Evolutionary conservation across 2,113 vertebrate genomes (phyloP), one percentile per base, ranked within the genome.

Genomic region (Chroicocephalus ridibundus): DNA sequence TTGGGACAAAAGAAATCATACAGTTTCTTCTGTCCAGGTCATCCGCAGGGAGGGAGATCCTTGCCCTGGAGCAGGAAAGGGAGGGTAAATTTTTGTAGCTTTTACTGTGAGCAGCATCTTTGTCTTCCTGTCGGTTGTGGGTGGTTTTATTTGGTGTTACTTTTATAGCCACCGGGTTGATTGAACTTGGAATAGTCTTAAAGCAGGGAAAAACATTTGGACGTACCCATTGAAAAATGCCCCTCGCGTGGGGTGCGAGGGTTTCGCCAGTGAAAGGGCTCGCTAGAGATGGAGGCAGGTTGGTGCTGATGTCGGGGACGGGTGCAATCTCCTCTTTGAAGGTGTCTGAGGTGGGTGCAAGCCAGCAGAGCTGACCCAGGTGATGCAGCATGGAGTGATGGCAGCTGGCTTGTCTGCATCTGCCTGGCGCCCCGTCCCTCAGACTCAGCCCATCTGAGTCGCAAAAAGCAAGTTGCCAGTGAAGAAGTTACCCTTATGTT

Each of bases 361-460:
- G 34, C 68, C 85, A 62, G 40, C 65, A 86, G 52, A 82, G 21
- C 57, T 90, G 61, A 54, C 7, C 51, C 2, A 0, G 32, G 19
- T 5, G 13, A 9, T 0, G 0, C 1, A 10, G 18, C 4, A 1
- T 69, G 65, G 52, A 36, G 18, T 42, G 70, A 47, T 15, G 58
- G 88, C 42, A 81, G 34, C 61, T 65, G 26, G 25, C 38, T 91
- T 69, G n/a, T 32, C 44, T 65, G 42, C 32, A n/a, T 32, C 77
- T 70, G 26, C 71, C 57, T 70, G 29, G 10, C 69, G 86, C 26
- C 40, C 5, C 1, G 0, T 74, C n/a, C 29, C 65, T 65, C 3
- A 0, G 16, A 27, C 51, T 58, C 52, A 32, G 36, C 76, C 68
- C 51, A 10, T n/a, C 64, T 49, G 64, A 78, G 66, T 62, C 69